Conservation (phyloP, 2,113 vertebrate species). For the Rattus norvegicus region GRCr8 NC_086020.1:146609001-146609500, state of each 20-base stretch:
- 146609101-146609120: not conserved
- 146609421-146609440: slow-evolving; percentile 32
- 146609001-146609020: not conserved
- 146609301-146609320: not conserved
- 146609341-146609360: slow-evolving; percentile 1
- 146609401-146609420: slow-evolving; percentile 32
- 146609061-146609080: not conserved
- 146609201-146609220: slow-evolving; percentile 19
- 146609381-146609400: not conserved
- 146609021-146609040: not conserved
- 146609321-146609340: slow-evolving; percentile 29
- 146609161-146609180: not conserved
- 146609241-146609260: not conserved
- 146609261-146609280: not conserved
- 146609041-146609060: slow-evolving; percentile 23
- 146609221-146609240: not conserved
- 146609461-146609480: slow-evolving; percentile 20
- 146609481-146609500: not conserved
- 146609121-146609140: not conserved
- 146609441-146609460: slow-evolving; percentile 44
- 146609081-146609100: not conserved
- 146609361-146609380: not conserved
- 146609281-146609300: not conserved
- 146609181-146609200: not conserved
- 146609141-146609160: not conserved